Evolutionary conservation across 2,797 vertebrate species (phyloP).

Genomic region (Eurystomus glaucurus): DNA sequence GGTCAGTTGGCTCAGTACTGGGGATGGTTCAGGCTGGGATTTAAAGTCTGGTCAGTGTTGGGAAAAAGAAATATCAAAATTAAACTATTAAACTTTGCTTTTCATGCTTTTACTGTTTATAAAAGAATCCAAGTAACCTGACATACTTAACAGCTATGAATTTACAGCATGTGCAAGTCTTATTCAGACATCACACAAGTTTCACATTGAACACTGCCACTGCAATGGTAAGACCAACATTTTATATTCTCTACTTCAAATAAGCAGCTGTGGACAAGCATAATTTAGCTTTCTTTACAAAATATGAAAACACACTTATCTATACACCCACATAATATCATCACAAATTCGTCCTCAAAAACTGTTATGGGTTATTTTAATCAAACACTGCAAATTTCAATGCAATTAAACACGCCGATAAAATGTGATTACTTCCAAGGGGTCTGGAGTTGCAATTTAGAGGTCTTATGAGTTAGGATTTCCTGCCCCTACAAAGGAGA

Average conservation of each 20-base stretch:
- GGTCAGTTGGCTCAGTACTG: constrained; percentile 93
- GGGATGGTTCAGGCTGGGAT: constrained; percentile 96
- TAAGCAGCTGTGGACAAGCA: not conserved
- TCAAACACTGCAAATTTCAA: not conserved
- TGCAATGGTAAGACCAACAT: not conserved
- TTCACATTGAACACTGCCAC: not conserved
- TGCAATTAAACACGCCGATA: not conserved
- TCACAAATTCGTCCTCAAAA: not conserved
- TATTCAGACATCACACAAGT: fast-evolving
- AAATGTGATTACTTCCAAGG: not conserved
- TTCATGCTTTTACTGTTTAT: not conserved
- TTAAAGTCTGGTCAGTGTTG: constrained; percentile 87
- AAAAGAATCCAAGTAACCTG: not conserved
- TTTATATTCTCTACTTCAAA: not conserved
- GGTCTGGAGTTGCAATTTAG: not conserved
- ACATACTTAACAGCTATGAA: not conserved
- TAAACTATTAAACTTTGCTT: not conserved
- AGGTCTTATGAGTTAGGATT: not conserved
- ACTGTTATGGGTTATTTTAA: not conserved
- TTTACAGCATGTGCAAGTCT: not conserved
- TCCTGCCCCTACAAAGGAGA: not conserved
- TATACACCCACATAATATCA: not conserved
- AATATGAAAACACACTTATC: not conserved
- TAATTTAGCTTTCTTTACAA: not conserved
- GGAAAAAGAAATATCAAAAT: constrained; percentile 3